These are phyloP conservation scores for Xiphophorus couchianus DNA, from an alignment of 2,113 vertebrate species.

Conservation along the genomic window DNA sequence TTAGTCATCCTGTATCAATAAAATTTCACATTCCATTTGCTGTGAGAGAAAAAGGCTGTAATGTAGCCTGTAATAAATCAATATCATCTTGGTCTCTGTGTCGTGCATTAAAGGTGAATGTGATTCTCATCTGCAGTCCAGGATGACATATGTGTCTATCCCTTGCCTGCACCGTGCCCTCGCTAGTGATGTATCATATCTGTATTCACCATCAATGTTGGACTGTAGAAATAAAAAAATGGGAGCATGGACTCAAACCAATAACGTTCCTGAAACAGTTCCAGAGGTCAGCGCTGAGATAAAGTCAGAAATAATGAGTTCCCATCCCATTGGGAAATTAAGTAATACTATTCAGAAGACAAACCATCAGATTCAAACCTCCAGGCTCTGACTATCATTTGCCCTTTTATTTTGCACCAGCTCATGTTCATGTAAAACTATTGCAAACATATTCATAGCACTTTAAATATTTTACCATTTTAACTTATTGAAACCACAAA, in stretches of 20 bases:
- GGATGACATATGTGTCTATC: constrained; percentile 40
- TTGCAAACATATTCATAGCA: not conserved
- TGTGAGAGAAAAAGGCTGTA: constrained; percentile 46
- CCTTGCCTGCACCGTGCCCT: constrained; percentile 42
- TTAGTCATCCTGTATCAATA: constrained; percentile 63
- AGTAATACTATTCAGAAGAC: constrained; percentile 81
- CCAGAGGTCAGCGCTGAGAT: constrained; percentile 75
- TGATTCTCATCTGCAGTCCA: constrained; percentile 37
- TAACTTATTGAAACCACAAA: not conserved
- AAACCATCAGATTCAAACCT: constrained; percentile 77
- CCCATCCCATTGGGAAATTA: constrained; percentile 79
- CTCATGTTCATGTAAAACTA: constrained; percentile 51
- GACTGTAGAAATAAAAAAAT: constrained; percentile 18
- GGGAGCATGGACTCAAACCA: constrained; percentile 66
- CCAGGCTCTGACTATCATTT: constrained; percentile 74
- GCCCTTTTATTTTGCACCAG: constrained; percentile 59
- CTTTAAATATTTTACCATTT: not conserved
- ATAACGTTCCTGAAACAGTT: constrained; percentile 70
- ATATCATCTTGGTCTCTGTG: constrained; percentile 49
- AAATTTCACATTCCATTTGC: constrained; percentile 54
- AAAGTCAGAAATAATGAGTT: constrained; percentile 82
- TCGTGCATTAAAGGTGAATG: constrained; percentile 50
- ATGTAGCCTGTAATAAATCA: constrained; percentile 64
- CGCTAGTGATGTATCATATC: constrained; percentile 58
- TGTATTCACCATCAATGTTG: constrained; percentile 56